These are phyloP conservation scores for Pitangus sulphuratus DNA, from an alignment of 2,797 vertebrate genomes.

Conservation along the genomic window DNA sequence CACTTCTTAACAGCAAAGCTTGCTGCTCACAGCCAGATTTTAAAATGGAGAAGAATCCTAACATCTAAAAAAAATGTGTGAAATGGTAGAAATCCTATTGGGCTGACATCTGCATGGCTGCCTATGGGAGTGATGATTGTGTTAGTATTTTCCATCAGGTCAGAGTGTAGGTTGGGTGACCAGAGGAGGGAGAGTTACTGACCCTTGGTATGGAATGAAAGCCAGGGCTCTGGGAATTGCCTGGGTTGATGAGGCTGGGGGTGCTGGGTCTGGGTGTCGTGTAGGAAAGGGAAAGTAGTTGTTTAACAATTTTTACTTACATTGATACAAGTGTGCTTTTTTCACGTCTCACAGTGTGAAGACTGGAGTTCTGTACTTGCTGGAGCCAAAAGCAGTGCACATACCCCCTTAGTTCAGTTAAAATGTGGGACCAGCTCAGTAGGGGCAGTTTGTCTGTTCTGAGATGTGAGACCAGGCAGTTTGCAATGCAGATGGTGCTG, in stretches of 20 bases:
- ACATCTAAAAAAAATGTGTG: not conserved
- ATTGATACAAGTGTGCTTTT: rapidly evolving
- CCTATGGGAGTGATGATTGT: not conserved
- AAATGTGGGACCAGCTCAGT: not conserved
- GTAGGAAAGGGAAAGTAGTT: rapidly evolving
- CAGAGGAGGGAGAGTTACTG: not conserved
- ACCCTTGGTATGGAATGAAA: rapidly evolving
- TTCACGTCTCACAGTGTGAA: rapidly evolving
- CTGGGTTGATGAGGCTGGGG: not conserved
- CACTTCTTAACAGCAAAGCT: not conserved
- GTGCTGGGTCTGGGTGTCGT: rapidly evolving
- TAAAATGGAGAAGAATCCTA: not conserved
- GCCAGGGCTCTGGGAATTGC: not conserved
- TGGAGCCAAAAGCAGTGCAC: rapidly evolving
- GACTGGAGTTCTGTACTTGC: rapidly evolving
- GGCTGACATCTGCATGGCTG: not conserved
- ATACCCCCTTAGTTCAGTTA: rapidly evolving
- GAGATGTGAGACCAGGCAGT: no score
- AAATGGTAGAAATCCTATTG: not conserved
- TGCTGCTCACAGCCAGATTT: not conserved
- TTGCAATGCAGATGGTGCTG: not conserved
- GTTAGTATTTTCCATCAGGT: not conserved
- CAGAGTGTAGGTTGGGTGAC: not conserved
- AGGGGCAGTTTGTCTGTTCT: no score
- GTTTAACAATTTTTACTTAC: rapidly evolving